Evolutionary conservation across 2,888 invertebrate species (phyloP), one percentile per base, ranked within the genome.

Genomic region (Eupithecia abbreviata): DNA sequence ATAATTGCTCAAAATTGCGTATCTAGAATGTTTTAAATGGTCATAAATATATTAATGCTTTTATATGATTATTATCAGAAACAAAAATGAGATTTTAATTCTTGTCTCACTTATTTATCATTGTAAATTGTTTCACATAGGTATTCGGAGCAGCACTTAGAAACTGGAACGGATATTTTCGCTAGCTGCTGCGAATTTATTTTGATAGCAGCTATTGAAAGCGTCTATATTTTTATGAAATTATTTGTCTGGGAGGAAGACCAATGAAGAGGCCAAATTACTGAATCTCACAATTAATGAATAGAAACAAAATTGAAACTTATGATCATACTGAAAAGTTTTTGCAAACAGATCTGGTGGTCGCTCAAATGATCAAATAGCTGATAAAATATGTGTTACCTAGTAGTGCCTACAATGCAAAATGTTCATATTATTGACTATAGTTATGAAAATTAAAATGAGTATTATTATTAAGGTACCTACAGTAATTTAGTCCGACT

Each of bases 91-190:
- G 3, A 6, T 30, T 18, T 18, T 12, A 30, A 30, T 1, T 30
- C 12, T 62, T 30, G 10, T 30, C 62, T 62, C 62, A 62, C 4
- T 58, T 18, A 58, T 73, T 58, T 18, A 58, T 73, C 66, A 77
- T 73, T 55, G 49, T 49, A 62, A 66, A 73, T 77, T 78, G 12
- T 75, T 79, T 77, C 55, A 12, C 65, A 77, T 79, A 77, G 74
- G 77, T 77, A 68, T 74, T 72, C 47, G 69, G 72, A 65, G 73
- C 68, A 51, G 49, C 74, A 68, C 3, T 66, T 77, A 66, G 58
- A 74, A 30, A 73, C 62, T 18, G 73, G 71, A 47, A 71, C 71
- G 65, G 74, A 73, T 71, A 74, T 78, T 73, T 78, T 82, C 30
- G 73, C 77, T 66, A 66, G 62, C 45, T 70, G 73, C 43, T 58